Evolutionary conservation across 2,888 invertebrate species (phyloP), one percentile per base, ranked within the genome.

Genomic region (Nomada ferruginata): DNA sequence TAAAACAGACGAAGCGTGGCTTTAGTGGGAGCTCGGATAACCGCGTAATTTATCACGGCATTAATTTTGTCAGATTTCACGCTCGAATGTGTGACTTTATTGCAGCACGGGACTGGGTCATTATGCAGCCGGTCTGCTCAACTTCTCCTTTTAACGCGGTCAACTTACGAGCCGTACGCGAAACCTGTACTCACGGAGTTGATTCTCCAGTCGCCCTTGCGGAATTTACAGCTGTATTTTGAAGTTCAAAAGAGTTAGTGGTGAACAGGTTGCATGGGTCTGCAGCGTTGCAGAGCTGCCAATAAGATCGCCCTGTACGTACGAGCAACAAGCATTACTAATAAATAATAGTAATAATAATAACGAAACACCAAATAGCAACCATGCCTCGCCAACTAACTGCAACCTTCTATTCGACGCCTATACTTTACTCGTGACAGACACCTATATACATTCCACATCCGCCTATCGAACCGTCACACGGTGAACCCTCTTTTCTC

Each of bases 31-130:
- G 71, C 66, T 36, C 66, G 42, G 36, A 68, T n/a, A 44, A 52
- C 20, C 47, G 68, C 23, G 47, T 68, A 72, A 81, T 75, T 81
- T 82, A 75, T 81, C 66, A 47, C 26, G 53, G 59, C 71, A 79
- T 80, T 79, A 73, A 79, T 80, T 79, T 61, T 42, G 53, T 53
- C 57, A 18, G 69, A 61, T 74, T 74, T 70, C 81, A 71, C 69
- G 75, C 70, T 60, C 65, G 81, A 53, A 55, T 50, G 60, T 65
- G 65, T 42, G 69, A 60, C 53, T 60, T 65, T 55, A 81, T 74
- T 73, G 60, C 75, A 7, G 59, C 29, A 15, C 50, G 9, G 72
- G 66, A 61, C 72, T 63, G 61, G 57, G n/a, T 80, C 79, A 68
- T 71, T 79, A 79, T 55, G 79, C 66, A 44, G 50, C 50, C 52